These are phyloP conservation scores for Limosa lapponica DNA, from an alignment of 2,797 vertebrate genomes.

Conservation along the genomic window DNA sequence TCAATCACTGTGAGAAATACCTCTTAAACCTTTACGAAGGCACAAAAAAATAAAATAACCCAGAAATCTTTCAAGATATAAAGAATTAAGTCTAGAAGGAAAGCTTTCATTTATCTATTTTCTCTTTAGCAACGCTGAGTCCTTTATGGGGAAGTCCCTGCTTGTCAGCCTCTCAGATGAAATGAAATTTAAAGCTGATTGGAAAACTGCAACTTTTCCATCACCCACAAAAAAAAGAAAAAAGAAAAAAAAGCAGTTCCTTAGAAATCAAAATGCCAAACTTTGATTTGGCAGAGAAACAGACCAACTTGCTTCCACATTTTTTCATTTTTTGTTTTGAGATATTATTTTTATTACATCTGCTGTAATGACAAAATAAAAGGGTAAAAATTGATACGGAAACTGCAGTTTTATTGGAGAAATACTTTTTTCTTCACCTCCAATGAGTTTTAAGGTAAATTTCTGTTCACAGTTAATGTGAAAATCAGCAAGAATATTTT, in stretches of 20 bases:
- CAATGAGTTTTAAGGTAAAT: background rate
- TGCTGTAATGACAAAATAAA: background rate
- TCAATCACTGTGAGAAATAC: conserved; percentile 33
- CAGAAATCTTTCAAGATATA: background rate
- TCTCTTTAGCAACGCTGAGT: background rate
- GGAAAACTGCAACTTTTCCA: background rate
- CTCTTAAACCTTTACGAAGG: conserved; percentile 33
- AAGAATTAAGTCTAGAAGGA: background rate
- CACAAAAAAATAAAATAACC: background rate
- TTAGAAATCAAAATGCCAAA: background rate
- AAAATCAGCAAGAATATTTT: background rate
- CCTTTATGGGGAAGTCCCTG: background rate
- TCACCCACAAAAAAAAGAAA: background rate
- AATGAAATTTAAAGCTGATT: background rate
- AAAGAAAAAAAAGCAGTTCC: background rate
- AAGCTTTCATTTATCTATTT: conserved; percentile 24
- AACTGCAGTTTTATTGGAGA: background rate
- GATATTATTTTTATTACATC: background rate
- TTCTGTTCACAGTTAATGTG: background rate
- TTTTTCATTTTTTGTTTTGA: background rate
- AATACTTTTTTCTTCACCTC: background rate
- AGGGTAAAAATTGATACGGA: background rate
- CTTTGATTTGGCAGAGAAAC: background rate
- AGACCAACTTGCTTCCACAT: background rate
- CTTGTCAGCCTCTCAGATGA: background rate